Base-by-base conservation (phyloP, 2,797 vertebrate genomes). In the Pelodytes ibericus region DNA sequence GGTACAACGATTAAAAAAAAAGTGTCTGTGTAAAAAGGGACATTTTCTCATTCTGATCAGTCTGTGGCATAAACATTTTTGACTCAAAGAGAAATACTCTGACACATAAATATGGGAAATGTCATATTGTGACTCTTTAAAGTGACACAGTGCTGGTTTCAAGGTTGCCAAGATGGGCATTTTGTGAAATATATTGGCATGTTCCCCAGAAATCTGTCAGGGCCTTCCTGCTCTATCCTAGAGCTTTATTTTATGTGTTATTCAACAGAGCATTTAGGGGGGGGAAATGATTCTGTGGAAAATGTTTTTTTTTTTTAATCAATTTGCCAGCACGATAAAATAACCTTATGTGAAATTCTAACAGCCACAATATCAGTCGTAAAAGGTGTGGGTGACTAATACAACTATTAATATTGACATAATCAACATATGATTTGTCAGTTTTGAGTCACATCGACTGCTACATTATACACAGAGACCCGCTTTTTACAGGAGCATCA, bases 171-270 rank as follows among this genome's bases (percentile, higher is more conserved):
- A 8, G 16, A 30, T 6, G 10, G 24, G 65, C 18, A 53, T 67
- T n/a, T 51, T 36, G 10, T 16, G 41, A 53, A 26, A 67, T 22
- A 24, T 67, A 67, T 53, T 67, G 47, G 18, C 26, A 53, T 53
- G 26, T 67, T 22, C 33, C 26, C 25, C 18, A 30, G 26, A 31
- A 67, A 51, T 67, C 65, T 26, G 29, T 51, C 49, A n/a, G 18
- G 26, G 9, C 0, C 26, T 53, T 16, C 47, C 53, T 53, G 16
- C 27, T 67, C 53, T n/a, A 67, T 30, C 47, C 16, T 51, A 27
- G 20, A 22, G 41, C 10, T 51, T 53, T 53, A 53, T 53, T 53
- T 53, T 11, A 22, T 53, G 22, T 16, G n/a, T 53, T 53, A 24
- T 20, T 20, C 49, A 24, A 24, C n/a, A 53, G n/a, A 53, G 49